phyloP scores from a whole-genome alignment of 2,113 vertebrate species.

The Corvus cornix region DNA sequence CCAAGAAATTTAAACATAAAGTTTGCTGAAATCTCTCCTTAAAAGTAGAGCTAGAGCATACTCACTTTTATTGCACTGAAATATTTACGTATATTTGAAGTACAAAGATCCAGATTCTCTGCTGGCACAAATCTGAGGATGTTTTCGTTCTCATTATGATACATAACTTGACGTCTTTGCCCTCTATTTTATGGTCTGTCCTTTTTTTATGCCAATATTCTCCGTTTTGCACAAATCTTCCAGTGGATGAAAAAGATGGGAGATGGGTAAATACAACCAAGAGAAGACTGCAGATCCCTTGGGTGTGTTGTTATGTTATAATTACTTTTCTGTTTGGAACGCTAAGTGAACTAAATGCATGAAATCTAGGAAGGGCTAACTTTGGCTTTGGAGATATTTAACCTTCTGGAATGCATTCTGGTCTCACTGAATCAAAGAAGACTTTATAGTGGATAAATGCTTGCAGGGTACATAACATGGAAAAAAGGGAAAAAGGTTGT shows the following conservation, averaged over 20 bases:
- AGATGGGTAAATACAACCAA: not conserved
- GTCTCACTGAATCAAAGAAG: not conserved
- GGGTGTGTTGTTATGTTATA: not conserved
- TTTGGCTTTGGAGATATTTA: constrained; percentile 23
- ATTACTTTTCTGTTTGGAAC: constrained; percentile 30
- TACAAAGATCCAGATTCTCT: not conserved
- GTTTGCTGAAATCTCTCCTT: constrained; percentile 16
- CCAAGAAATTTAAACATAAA: constrained; percentile 63
- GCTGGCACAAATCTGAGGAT: not conserved
- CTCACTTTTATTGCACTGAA: constrained; percentile 31
- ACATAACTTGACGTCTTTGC: not conserved
- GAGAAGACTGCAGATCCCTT: not conserved
- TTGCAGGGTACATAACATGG: not conserved
- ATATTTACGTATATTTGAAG: constrained; percentile 24
- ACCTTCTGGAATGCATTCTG: not conserved
- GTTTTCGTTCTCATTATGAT: not conserved
- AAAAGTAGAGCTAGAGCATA: constrained; percentile 20
- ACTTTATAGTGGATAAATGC: not conserved
- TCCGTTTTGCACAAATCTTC: not conserved
- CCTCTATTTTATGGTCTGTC: not conserved
- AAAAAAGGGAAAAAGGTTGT: not conserved
- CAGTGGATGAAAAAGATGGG: not conserved
- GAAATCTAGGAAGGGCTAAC: not conserved
- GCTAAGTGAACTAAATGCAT: not conserved
- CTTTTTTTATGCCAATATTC: not conserved